A percentile compares a stretch with the other conserved stretches of the same genome.
Conservation (phyloP, 2,797 vertebrate genomes). For the Gymnothorax reevesii region DNA sequence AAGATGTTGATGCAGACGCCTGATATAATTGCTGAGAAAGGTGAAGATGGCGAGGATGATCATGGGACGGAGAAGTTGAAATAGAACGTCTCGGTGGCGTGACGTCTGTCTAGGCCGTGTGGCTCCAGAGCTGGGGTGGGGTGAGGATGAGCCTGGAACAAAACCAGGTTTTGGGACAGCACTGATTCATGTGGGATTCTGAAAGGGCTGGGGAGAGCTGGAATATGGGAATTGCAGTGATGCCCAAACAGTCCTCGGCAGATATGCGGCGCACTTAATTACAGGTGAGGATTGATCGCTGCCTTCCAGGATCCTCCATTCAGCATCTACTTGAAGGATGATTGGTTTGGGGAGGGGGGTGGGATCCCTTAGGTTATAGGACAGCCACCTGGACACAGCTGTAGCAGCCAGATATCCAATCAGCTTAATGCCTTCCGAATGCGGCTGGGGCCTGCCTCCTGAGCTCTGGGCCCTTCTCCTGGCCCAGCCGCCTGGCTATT, state of each 20-base stretch:
- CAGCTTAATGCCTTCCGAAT: slow-evolving; percentile 43
- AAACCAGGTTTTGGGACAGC: not conserved
- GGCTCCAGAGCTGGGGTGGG: not conserved
- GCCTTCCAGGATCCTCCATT: not conserved
- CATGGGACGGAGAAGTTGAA: not conserved
- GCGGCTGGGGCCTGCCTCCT: slow-evolving; percentile 46
- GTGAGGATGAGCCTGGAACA: not conserved
- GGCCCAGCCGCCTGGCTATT: slow-evolving; percentile 45
- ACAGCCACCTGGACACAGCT: not conserved
- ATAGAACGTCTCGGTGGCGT: not conserved
- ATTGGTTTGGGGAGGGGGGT: not conserved
- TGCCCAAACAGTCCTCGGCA: not conserved
- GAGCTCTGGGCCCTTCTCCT: slow-evolving; percentile 45
- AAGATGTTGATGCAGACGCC: not conserved
- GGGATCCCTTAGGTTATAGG: not conserved
- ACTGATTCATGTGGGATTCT: not conserved
- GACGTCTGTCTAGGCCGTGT: not conserved
- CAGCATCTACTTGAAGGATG: not conserved
- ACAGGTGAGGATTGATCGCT: slow-evolving; percentile 18
- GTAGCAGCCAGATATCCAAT: not conserved
- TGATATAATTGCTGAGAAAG: not conserved
- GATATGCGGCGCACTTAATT: not conserved
- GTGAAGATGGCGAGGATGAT: not conserved
- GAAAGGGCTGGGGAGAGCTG: not conserved
- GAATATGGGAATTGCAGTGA: not conserved